These are phyloP conservation scores for Dipus sagitta DNA, from an alignment of 2,797 vertebrate species.

Conservation along the genomic window DNA sequence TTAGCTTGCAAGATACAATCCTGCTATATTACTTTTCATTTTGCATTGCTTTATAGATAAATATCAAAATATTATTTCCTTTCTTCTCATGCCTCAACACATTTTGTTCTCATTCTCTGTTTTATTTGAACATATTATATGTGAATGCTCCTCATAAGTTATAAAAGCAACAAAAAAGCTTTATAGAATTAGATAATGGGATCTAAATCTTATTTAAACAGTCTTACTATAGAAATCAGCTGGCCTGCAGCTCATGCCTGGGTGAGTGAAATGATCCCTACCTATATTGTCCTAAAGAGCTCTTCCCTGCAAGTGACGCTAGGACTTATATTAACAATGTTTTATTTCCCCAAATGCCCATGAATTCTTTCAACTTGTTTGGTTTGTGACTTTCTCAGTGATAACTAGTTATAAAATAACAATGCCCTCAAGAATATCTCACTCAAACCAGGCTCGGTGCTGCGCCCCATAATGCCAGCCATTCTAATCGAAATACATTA, in stretches of 20 bases:
- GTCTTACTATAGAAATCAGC: slow-evolving; percentile 9
- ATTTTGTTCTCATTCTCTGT: slow-evolving; percentile 24
- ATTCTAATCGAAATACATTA: neutral
- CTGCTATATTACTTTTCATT: neutral
- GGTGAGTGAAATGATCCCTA: neutral
- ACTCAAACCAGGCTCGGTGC: neutral
- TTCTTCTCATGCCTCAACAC: slow-evolving; percentile 25
- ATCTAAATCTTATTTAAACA: slow-evolving; percentile 39
- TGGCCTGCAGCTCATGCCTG: neutral
- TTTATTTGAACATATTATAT: neutral
- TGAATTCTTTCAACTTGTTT: neutral
- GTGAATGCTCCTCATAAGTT: neutral
- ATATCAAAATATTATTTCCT: slow-evolving; percentile 70
- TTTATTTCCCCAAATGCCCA: neutral
- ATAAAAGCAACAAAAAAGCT: slow-evolving; percentile 26
- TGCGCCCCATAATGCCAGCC: neutral
- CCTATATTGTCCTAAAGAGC: neutral
- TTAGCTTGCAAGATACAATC: neutral
- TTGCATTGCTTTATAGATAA: slow-evolving; percentile 58
- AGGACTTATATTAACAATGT: neutral
- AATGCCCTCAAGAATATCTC: neutral
- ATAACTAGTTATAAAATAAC: neutral
- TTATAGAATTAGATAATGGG: slow-evolving; percentile 11
- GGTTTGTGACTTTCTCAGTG: neutral
- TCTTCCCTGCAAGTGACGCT: neutral